Conservation (phyloP, 1,140 invertebrate genomes). For the Trigoniulus corallinus region DNA sequence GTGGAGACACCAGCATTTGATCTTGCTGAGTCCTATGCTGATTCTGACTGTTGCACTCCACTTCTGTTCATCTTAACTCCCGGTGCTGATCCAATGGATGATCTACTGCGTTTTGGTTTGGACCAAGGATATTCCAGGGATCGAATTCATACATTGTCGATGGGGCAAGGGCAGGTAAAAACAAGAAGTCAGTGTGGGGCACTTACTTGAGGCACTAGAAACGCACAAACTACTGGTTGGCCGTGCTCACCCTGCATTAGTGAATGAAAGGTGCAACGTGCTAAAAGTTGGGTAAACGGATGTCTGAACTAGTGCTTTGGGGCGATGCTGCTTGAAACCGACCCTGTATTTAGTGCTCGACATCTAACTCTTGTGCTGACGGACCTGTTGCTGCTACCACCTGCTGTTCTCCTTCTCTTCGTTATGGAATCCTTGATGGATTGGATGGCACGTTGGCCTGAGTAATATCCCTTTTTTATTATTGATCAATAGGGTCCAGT, state of each 20-base stretch:
- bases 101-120: conserved; percentile 32
- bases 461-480: not conserved
- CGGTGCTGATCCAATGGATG: conserved; percentile 32
- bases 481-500: conserved; percentile 33
- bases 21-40: conserved; percentile 26
- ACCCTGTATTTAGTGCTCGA: no score
- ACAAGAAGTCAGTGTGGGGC: no score
- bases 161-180: conserved; percentile 33
- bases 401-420: not conserved
- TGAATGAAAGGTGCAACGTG: no score
- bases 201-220: no score
- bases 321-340: no score
- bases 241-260: no score
- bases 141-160: conserved; percentile 31
- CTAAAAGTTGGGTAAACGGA: no score
- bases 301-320: no score
- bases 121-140: conserved; percentile 29
- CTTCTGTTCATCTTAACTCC: conserved; percentile 32
- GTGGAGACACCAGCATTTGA: conserved; percentile 35
- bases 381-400: no score
- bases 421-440: not conserved
- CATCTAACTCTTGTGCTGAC: no score
- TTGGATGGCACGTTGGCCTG: no score
- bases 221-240: no score
- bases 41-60: conserved; percentile 28